A percentile compares a stretch with the other conserved stretches of the same genome.
These are phyloP conservation scores for Mamestra brassicae DNA, from an alignment of 2,888 invertebrate species.

Conservation along the genomic window DNA sequence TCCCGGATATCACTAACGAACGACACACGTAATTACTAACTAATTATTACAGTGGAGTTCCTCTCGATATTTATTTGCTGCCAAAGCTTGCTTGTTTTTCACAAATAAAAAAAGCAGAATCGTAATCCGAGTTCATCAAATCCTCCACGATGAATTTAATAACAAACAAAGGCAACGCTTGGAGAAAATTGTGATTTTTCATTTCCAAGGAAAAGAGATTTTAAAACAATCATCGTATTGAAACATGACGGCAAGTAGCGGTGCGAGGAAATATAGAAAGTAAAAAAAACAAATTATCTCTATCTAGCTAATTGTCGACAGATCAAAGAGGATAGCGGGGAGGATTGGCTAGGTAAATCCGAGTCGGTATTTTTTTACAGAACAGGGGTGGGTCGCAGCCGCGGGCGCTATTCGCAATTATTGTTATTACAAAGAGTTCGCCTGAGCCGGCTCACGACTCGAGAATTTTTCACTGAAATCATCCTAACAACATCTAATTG, in stretches of 20 bases:
- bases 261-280: conserved; percentile 72
- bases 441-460: conserved; percentile 85
- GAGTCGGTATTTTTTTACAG: conserved; percentile 76
- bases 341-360: conserved; percentile 83
- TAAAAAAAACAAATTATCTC: conserved; percentile 86
- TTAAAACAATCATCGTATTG: conserved; percentile 84
- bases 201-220: conserved; percentile 71
- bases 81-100: conserved; percentile 47
- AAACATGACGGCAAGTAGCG: conserved; percentile 82
- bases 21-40: conserved; percentile 56
- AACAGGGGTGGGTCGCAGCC: conserved; percentile 76
- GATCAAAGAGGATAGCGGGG: conserved; percentile 82
- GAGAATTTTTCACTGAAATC: conserved; percentile 83
- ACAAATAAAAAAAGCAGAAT: conserved; percentile 63
- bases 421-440: conserved; percentile 90
- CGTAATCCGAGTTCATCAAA: conserved; percentile 70
- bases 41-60: conserved; percentile 57
- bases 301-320: conserved; percentile 87
- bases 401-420: conserved; percentile 88
- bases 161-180: conserved; percentile 64
- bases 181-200: conserved; percentile 75
- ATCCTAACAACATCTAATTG: conserved; percentile 80
- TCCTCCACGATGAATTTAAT: conserved; percentile 70
- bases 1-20: conserved; percentile 71
- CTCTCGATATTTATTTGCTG: conserved; percentile 19